Base-by-base conservation (phyloP, 2,797 vertebrate genomes). In the Sebastes melanostomus region DNA sequence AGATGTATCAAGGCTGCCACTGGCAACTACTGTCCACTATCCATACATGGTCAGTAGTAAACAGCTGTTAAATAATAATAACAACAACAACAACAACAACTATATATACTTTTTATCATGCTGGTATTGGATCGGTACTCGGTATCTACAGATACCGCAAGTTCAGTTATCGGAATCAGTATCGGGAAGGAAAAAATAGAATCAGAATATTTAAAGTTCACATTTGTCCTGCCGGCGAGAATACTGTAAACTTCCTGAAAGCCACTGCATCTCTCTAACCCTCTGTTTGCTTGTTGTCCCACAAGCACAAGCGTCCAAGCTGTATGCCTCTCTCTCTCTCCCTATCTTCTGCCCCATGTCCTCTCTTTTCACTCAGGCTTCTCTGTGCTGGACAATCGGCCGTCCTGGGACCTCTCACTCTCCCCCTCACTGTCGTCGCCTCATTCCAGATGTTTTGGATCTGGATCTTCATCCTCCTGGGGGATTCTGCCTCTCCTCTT, bases 401-500 rank as follows among this genome's bases (percentile, higher is more conserved):
- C 3, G 12, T 55, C 30, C 46, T 42, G 32, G 66, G 59, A 69
- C 42, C 38, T 52, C 20, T 50, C 46, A 50, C 16, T 38, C 24
- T 32, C 42, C 75, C 55, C 22, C 56, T 59, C 20, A n/a, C 34
- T 50, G 25, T 56, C 18, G 4, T 30, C 24, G n/a, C 36, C 29
- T 34, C 55, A 38, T 18, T 62, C 75, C 66, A 69, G 75, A 69
- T 69, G 75, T 69, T 69, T 54, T 54, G 24, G 46, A 62, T 69
- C 42, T 52, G 24, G 24, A 54, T 27, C 16, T 38, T 62, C 13
- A 54, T 63, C 30, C 59, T 77, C 42, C 11, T 11, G 42, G 30
- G 30, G 46, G 29, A 67, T 52, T 60, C n/a, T 50, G 66, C 55
- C 32, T 68, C 65, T 9, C 58, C 34, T 59, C 32, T 55, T 22